Evolutionary conservation across 2,113 vertebrate species (phyloP).

Genomic region (Epinephelus lanceolatus): DNA sequence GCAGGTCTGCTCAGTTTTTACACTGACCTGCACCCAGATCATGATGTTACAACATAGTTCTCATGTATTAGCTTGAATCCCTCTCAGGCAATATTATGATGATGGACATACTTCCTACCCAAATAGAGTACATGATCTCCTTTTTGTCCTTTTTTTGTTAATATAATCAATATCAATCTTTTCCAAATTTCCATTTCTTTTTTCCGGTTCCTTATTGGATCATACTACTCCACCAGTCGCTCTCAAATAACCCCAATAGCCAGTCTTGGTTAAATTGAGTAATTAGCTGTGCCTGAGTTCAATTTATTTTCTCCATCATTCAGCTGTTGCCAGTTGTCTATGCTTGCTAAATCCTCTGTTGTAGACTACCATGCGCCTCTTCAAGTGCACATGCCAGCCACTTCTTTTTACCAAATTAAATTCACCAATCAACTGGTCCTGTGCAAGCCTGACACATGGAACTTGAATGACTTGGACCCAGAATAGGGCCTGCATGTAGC

Average conservation of each 20-base stretch:
- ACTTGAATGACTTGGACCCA: background rate
- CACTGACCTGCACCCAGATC: background rate
- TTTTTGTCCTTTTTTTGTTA: background rate
- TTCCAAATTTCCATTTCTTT: constrained; percentile 39
- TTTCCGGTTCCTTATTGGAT: constrained; percentile 61
- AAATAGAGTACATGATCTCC: no score
- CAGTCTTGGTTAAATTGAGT: constrained; percentile 66
- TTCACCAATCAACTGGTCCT: background rate
- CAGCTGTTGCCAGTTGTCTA: constrained; percentile 22
- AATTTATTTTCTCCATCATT: constrained; percentile 65
- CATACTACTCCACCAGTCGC: constrained; percentile 17
- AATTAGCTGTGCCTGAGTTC: constrained; percentile 76
- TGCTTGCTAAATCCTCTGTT: constrained; percentile 10
- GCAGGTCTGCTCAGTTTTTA: constrained; percentile 7
- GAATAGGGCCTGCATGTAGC: background rate
- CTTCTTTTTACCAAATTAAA: background rate
- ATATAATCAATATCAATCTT: constrained; percentile 46
- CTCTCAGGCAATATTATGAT: background rate
- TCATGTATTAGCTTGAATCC: background rate
- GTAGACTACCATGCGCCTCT: background rate
- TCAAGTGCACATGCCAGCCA: background rate
- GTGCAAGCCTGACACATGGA: background rate
- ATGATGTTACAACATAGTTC: background rate
- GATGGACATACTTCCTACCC: background rate
- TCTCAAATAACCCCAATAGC: constrained; percentile 22